phyloP scores from a whole-genome alignment of 2,888 invertebrate species.

The Homarus gammarus region DNA sequence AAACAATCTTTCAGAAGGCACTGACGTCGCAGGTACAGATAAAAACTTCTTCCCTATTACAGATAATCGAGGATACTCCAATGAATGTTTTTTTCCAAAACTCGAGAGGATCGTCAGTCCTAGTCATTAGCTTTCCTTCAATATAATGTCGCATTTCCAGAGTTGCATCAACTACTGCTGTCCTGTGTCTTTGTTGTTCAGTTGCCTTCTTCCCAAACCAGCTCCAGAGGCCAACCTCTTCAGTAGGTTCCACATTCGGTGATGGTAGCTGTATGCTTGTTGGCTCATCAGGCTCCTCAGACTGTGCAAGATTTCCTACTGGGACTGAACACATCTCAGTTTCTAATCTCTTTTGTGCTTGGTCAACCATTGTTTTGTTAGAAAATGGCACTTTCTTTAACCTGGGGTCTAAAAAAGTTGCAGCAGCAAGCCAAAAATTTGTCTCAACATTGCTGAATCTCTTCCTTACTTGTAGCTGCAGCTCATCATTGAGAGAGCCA shows the following conservation, averaged over 20 bases:
- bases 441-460: no score
- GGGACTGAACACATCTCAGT: slow-evolving; percentile 36
- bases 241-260: slow-evolving; percentile 19
- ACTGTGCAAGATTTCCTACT: slow-evolving; percentile 13
- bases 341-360: slow-evolving; percentile 24
- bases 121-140: slow-evolving; percentile 31
- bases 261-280: not conserved
- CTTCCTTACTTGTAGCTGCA: no score
- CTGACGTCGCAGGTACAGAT: no score
- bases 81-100: slow-evolving; percentile 30
- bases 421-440: no score
- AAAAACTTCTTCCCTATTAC: no score
- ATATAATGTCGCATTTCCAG: slow-evolving; percentile 42
- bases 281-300: slow-evolving; percentile 9
- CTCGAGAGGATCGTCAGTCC: slow-evolving; percentile 37
- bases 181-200: slow-evolving; percentile 20
- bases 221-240: slow-evolving; percentile 34
- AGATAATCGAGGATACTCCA: no score
- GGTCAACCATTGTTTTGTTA: slow-evolving; percentile 36
- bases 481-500: no score
- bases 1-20: no score
- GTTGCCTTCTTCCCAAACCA: slow-evolving; percentile 39
- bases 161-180: slow-evolving; percentile 22
- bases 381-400: slow-evolving; percentile 36
- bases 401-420: no score